Percentiles rank a stretch among this genome's conserved stretches.
These are phyloP conservation scores for Epinephelus malabaricus DNA, from an alignment of 2,797 vertebrate genomes.

Conservation along the genomic window DNA sequence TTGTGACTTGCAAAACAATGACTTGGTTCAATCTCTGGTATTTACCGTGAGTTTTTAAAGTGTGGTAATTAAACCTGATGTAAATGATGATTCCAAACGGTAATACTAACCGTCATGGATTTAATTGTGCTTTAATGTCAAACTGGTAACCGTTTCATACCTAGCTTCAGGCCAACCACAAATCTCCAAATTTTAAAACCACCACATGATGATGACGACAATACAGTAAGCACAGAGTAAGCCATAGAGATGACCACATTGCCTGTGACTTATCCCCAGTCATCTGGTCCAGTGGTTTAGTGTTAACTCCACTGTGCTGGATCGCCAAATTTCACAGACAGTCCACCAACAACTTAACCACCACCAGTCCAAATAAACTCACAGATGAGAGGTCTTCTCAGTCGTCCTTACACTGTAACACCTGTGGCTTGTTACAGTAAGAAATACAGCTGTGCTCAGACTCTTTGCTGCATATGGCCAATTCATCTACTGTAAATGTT, in stretches of 20 bases:
- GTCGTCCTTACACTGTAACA: conserved; percentile 27
- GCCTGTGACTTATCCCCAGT: conserved; percentile 77
- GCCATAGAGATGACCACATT: conserved; percentile 71
- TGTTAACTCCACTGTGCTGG: conserved; percentile 53
- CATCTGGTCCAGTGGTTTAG: conserved; percentile 70
- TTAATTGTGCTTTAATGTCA: no score
- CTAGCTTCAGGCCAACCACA: conserved; percentile 66
- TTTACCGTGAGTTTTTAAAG: no score
- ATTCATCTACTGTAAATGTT: conserved; percentile 60
- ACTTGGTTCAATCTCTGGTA: no score
- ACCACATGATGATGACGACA: conserved; percentile 69
- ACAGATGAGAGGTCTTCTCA: conserved; percentile 44
- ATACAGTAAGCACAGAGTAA: conserved; percentile 58
- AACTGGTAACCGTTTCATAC: no score
- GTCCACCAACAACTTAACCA: conserved; percentile 30
- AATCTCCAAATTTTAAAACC: conserved; percentile 68
- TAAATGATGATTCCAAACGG: no score
- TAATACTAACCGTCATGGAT: no score
- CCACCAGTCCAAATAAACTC: conserved; percentile 50
- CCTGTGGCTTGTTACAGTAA: conserved; percentile 45
- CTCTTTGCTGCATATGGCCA: conserved; percentile 46
- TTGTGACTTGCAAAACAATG: no score
- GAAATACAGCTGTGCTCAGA: conserved; percentile 43
- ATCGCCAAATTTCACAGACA: conserved; percentile 69
- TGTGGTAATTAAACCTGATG: no score